A percentile compares a stretch with the other conserved stretches of the same genome.
Evolutionary conservation across 2,888 invertebrate genomes (phyloP).

Genomic region (Dorcus parallelipipedus): DNA sequence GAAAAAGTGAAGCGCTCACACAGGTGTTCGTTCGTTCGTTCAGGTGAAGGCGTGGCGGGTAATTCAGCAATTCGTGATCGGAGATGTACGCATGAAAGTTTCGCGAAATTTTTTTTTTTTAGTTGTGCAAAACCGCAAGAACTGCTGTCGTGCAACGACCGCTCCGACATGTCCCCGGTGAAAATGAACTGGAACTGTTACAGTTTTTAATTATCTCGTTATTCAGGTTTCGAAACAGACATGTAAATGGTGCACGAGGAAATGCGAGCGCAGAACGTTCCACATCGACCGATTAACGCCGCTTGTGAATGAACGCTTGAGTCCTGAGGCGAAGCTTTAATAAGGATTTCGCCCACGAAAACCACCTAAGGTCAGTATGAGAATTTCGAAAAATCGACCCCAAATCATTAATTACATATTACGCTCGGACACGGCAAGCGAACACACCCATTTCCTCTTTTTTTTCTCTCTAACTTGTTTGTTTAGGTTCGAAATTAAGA

Average conservation of each 20-base stretch:
- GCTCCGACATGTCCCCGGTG: background rate
- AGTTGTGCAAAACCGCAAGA: background rate
- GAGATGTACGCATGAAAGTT: conserved; percentile 11
- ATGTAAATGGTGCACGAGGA: background rate
- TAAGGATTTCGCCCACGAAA: conserved; percentile 13
- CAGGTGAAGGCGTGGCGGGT: conserved; percentile 23
- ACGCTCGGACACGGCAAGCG: no score
- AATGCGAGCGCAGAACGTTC: background rate
- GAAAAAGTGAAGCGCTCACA: conserved; percentile 14
- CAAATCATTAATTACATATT: no score
- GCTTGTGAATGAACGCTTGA: background rate
- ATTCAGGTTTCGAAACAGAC: background rate
- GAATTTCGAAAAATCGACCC: background rate
- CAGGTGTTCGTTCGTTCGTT: conserved; percentile 15
- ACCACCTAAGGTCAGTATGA: conserved; percentile 8
- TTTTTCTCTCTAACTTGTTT: no score
- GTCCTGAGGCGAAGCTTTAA: conserved; percentile 2
- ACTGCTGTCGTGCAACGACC: background rate
- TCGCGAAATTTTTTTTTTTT: background rate
- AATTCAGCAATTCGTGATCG: conserved; percentile 25
- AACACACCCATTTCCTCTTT: no score
- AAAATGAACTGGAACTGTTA: background rate
- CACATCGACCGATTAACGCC: background rate
- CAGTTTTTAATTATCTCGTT: background rate
- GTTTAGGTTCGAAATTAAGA: no score